These are phyloP conservation scores for Indicator maculatus DNA, from an alignment of 2,113 vertebrate species.

Conservation along the genomic window DNA sequence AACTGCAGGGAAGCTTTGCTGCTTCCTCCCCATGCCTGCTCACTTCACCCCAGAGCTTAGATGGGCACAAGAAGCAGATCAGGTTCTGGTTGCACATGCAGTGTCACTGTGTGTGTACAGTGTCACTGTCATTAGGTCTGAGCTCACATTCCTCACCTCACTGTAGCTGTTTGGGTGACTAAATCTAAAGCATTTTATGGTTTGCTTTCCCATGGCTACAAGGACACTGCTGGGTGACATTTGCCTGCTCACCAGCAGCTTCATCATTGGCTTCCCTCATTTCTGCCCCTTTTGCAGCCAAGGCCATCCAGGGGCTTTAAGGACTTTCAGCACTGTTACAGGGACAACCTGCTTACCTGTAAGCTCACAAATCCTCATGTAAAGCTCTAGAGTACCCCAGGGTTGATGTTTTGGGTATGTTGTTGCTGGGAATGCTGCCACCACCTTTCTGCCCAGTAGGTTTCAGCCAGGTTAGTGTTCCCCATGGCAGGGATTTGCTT, in stretches of 20 bases:
- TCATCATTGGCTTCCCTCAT: not conserved
- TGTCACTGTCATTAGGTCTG: rapidly evolving
- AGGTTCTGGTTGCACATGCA: rapidly evolving
- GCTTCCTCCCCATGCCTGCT: not conserved
- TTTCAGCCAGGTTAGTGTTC: constrained; percentile 11
- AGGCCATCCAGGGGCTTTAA: not conserved
- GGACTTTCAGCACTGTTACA: not conserved
- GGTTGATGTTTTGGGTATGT: not conserved
- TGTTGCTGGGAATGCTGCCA: not conserved
- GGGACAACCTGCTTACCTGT: not conserved
- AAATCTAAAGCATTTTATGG: not conserved
- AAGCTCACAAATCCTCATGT: not conserved
- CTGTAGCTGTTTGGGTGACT: not conserved
- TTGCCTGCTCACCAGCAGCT: not conserved
- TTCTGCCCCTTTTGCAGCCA: not conserved
- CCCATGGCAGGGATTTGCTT: not conserved
- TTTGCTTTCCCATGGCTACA: not conserved
- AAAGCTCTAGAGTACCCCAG: not conserved
- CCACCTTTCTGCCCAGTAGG: not conserved
- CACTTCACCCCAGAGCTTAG: not conserved
- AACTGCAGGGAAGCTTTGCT: not conserved
- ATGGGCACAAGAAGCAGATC: rapidly evolving
- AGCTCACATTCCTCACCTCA: not conserved
- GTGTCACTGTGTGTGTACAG: rapidly evolving
- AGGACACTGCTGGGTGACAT: rapidly evolving